Evolutionary conservation across 2,113 vertebrate species (phyloP), one percentile per base, ranked within the genome.

Genomic region (Cephalopholis sonnerati): DNA sequence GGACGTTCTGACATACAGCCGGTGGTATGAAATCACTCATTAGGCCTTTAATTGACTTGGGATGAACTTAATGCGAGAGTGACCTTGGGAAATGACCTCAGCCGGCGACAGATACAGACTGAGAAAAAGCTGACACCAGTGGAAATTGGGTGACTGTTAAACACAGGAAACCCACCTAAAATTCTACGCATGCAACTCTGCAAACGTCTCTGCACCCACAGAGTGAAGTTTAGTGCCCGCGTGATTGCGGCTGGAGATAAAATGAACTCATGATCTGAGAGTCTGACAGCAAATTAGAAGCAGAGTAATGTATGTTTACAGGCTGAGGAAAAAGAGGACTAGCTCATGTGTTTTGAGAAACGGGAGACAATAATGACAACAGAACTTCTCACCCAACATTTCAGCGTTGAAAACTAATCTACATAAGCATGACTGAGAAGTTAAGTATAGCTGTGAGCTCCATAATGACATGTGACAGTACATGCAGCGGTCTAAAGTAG

Each of bases 61-160:
- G 64, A 39, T 81, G 66, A 81, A 25, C 18, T 50, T 48, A 24
- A 22, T 41, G 29, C 29, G 17, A 48, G 20, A 41, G 57, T 84
- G 93, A 91, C 91, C 91, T 92, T 92, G 91, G 71, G 54, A 85
- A 87, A 72, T 77, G 79, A 91, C 86, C 85, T 75, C 50, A 48
- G 22, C 57, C 5, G 9, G 71, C 58, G 20, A 55, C 57, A 59
- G 27, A 59, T 25, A 55, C 61, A 69, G 39, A 53, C 39, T 8
- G 22, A 27, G 48, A 61, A 83, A 88, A 62, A n/a, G 86, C 87
- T 90, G 91, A 93, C 78, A 63, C 44, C 46, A 66, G 69, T 62
- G 82, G 84, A 85, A 91, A 85, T 2, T 0, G 2, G 2, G 10
- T 27, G 13, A 39, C 70, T 36, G 51, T 57, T 59, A 9, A 5